Conservation (phyloP, 2,113 vertebrate species). For the Willisornis vidua region DNA sequence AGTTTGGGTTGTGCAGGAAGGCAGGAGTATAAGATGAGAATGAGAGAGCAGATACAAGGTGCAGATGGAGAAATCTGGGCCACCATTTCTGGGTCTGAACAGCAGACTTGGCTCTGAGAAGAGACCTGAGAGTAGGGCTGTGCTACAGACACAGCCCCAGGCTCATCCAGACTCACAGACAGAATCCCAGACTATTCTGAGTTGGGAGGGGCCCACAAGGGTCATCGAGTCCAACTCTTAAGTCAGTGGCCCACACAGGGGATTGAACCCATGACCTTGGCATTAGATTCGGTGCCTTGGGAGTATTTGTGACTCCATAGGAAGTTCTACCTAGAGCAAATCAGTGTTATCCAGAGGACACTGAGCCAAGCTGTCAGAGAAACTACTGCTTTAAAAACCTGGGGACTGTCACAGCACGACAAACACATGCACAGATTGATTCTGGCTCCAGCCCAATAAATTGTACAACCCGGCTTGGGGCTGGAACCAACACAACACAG, state of each 20-base stretch:
- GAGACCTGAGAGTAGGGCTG: neutral
- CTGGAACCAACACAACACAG: neutral
- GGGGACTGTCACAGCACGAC: conserved; percentile 2
- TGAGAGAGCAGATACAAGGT: neutral
- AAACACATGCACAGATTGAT: conserved; percentile 49
- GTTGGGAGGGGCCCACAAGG: too few species aligned
- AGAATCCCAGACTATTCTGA: too few species aligned
- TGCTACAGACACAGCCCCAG: neutral
- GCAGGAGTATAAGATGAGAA: neutral
- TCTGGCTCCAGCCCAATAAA: conserved; percentile 30
- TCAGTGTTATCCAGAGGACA: neutral
- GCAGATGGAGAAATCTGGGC: neutral
- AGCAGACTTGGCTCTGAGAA: neutral
- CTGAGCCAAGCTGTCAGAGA: neutral
- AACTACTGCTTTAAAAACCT: conserved; percentile 22
- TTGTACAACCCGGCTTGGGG: neutral
- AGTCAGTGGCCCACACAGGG: too few species aligned
- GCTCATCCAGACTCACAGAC: neutral
- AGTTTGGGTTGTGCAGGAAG: neutral
- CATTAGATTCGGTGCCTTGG: fast-evolving
- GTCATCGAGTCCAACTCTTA: too few species aligned
- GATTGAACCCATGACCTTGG: too few species aligned
- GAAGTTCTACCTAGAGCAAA: neutral
- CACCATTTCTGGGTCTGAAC: neutral
- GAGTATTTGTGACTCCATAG: neutral